phyloP scores from a whole-genome alignment of 2,888 invertebrate species.

The Lithophane leautieri region DNA sequence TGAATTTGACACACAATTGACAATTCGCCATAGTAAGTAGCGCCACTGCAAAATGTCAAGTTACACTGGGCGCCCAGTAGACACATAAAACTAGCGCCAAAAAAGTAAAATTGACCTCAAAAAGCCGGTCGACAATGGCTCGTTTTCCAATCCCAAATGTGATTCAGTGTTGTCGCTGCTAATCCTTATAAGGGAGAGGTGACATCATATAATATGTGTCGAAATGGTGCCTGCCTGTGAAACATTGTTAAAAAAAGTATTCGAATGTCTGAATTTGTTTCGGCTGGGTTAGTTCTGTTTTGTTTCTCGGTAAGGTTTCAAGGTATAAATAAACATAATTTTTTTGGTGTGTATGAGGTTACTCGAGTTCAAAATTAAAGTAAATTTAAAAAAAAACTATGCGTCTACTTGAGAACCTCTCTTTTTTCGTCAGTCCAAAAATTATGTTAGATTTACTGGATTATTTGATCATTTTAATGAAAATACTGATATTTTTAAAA shows the following conservation, averaged over 20 bases:
- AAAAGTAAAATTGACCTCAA: constrained; percentile 67
- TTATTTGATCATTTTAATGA: neutral
- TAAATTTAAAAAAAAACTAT: neutral
- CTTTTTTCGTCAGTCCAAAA: too few species aligned
- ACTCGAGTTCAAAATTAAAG: neutral
- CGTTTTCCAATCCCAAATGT: constrained; percentile 67
- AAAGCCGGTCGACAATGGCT: constrained; percentile 68
- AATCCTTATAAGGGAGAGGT: constrained; percentile 61
- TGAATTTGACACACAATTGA: constrained; percentile 1
- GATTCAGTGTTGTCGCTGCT: constrained; percentile 60
- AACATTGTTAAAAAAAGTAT: constrained; percentile 27
- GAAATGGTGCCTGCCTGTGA: constrained; percentile 34
- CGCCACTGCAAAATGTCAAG: constrained; percentile 16
- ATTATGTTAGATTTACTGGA: too few species aligned
- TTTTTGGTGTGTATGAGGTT: neutral
- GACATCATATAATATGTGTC: constrained; percentile 64
- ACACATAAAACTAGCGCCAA: constrained; percentile 47
- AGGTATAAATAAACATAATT: neutral
- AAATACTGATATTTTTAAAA: neutral
- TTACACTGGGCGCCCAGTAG: constrained; percentile 11
- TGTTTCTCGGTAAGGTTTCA: constrained; percentile 1
- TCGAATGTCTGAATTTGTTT: constrained; percentile 18
- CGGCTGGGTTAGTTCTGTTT: neutral
- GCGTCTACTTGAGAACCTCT: too few species aligned
- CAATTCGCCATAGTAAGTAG: neutral